These are phyloP conservation scores for Aphaenogaster floridana DNA, from an alignment of 1,140 invertebrate species.

Conservation along the genomic window DNA sequence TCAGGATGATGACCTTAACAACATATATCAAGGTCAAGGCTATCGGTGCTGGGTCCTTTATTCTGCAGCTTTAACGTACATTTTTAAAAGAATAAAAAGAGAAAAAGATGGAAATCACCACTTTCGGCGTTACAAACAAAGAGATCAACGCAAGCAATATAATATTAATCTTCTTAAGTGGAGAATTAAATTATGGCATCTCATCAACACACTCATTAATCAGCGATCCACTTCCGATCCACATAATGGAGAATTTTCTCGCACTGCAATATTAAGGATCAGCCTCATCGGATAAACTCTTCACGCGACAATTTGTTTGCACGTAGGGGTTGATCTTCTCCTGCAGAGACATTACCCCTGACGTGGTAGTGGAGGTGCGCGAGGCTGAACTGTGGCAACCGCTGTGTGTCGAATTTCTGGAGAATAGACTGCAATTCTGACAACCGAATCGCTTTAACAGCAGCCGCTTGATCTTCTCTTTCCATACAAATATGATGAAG, in stretches of 20 bases:
- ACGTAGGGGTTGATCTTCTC: conserved; percentile 76
- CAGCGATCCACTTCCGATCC: neutral
- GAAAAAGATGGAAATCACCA: conserved; percentile 4
- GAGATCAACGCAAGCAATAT: conserved; percentile 32
- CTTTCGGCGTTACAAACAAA: neutral
- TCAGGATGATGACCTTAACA: no score
- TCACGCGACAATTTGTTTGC: conserved; percentile 67
- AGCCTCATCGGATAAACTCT: conserved; percentile 70
- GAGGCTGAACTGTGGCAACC: conserved; percentile 80
- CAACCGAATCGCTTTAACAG: conserved; percentile 86
- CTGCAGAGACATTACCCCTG: conserved; percentile 76
- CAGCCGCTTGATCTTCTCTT: conserved; percentile 89
- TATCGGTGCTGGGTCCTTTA: no score
- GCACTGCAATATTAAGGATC: conserved; percentile 43
- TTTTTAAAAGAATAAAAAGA: conserved; percentile 24
- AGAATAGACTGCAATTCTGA: conserved; percentile 72
- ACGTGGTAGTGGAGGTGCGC: conserved; percentile 76
- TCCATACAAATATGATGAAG: conserved; percentile 91
- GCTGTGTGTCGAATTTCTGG: conserved; percentile 81
- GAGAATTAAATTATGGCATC: conserved; percentile 30
- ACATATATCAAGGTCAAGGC: no score
- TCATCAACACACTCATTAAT: neutral
- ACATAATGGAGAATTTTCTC: neutral
- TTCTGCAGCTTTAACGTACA: neutral
- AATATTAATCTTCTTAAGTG: neutral